Evolutionary conservation across 2,888 invertebrate genomes (phyloP).

Genomic region (Spodoptera littoralis): DNA sequence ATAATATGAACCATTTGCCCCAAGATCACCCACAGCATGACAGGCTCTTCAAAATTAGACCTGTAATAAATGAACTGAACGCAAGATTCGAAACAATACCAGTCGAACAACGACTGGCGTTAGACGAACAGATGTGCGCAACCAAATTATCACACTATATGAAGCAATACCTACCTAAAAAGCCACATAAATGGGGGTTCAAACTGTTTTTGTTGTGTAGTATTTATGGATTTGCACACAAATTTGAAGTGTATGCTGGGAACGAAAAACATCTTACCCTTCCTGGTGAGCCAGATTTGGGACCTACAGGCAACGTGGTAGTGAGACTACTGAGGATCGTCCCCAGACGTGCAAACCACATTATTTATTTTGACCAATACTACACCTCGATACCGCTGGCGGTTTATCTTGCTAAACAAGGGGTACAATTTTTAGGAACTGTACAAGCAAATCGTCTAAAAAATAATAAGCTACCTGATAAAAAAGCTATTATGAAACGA

Average conservation of each 20-base stretch:
- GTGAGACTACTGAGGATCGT: conserved; percentile 34
- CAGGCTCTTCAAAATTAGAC: no score
- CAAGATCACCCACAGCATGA: no score
- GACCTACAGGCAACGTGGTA: conserved; percentile 37
- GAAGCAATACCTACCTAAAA: no score
- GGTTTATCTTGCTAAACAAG: conserved; percentile 59
- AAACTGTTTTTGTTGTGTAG: conserved; percentile 15
- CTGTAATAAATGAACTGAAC: no score
- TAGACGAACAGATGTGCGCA: no score
- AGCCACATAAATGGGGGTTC: conserved; percentile 10
- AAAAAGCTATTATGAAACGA: conserved; percentile 65
- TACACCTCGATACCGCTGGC: conserved; percentile 62
- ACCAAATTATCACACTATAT: no score
- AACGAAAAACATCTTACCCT: conserved; percentile 28
- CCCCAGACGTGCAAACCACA: conserved; percentile 23
- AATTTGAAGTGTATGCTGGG: conserved; percentile 57
- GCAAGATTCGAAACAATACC: no score
- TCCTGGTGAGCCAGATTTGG: conserved; percentile 52
- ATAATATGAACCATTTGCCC: no score
- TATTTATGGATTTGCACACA: conserved; percentile 55
- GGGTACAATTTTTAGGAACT: conserved; percentile 62
- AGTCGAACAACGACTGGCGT: no score
- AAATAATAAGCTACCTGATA: conserved; percentile 63
- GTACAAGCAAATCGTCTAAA: conserved; percentile 64
- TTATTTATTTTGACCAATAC: conserved; percentile 63